Conservation (phyloP, 1,140 invertebrate species). For the Leptinotarsa undecemlineata region DNA sequence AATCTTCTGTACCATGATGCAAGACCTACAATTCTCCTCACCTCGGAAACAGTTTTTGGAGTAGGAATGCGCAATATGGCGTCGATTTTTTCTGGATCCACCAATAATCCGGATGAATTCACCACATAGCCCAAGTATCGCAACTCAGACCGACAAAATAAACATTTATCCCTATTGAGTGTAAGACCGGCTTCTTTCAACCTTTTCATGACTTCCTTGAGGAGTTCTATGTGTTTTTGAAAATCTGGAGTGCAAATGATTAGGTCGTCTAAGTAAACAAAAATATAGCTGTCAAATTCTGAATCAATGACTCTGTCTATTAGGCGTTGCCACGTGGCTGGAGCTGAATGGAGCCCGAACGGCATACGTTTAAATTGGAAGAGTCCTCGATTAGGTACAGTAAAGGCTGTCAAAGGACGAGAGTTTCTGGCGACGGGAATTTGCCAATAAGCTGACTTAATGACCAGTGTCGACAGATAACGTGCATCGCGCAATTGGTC, state of each 20-base stretch:
- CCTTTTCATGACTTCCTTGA: constrained; percentile 36
- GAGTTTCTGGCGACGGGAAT: constrained; percentile 43
- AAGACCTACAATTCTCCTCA: constrained; percentile 57
- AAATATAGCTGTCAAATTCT: constrained; percentile 36
- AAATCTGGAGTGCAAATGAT: constrained; percentile 45
- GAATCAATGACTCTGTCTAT: constrained; percentile 29
- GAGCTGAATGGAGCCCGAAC: constrained; percentile 51
- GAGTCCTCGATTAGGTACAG: constrained; percentile 50
- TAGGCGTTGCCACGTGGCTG: constrained; percentile 36
- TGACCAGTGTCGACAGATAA: constrained; percentile 47
- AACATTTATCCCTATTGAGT: constrained; percentile 47
- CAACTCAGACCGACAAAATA: constrained; percentile 44
- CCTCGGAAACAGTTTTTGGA: constrained; percentile 47
- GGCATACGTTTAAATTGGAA: constrained; percentile 46
- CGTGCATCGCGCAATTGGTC: not conserved
- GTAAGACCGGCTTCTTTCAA: constrained; percentile 19
- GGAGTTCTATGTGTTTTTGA: constrained; percentile 9
- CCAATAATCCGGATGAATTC: constrained; percentile 42
- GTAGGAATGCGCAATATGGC: constrained; percentile 50
- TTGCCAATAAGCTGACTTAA: constrained; percentile 48
- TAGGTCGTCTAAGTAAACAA: constrained; percentile 49
- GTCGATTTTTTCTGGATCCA: constrained; percentile 51
- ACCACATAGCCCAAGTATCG: constrained; percentile 53
- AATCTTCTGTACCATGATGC: no score
- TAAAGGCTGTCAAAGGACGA: constrained; percentile 56